Percentiles rank a stretch among this genome's conserved stretches.
Conservation (phyloP, 2,113 vertebrate species). For the Vanacampus margaritifer region DNA sequence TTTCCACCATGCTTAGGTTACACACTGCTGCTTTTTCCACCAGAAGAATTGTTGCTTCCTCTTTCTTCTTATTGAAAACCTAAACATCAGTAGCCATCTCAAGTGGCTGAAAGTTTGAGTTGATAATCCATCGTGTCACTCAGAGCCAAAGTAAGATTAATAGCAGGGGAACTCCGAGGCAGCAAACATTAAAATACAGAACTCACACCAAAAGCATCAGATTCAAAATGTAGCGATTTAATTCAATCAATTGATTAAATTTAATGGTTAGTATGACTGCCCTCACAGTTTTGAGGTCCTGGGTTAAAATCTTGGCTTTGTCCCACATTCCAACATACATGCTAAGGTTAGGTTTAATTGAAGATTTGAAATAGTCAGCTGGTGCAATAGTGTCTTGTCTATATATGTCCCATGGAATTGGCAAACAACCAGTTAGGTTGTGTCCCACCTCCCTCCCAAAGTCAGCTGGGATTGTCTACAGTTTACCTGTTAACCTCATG, state of each 20-base stretch:
- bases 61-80: constrained; percentile 64
- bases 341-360: background rate
- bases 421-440: too few relatives aligned
- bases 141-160: constrained; percentile 59
- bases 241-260: background rate
- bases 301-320: background rate
- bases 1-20: constrained; percentile 64
- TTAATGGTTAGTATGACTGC: too few relatives aligned
- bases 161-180: constrained; percentile 63
- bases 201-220: constrained; percentile 1
- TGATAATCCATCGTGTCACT: constrained; percentile 63
- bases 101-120: constrained; percentile 71
- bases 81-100: constrained; percentile 71
- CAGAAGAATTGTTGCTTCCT: constrained; percentile 52
- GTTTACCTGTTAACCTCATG: background rate
- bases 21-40: constrained; percentile 47
- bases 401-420: background rate
- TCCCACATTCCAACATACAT: background rate
- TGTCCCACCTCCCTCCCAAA: background rate
- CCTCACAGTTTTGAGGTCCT: background rate
- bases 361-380: background rate
- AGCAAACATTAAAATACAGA: constrained; percentile 58
- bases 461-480: background rate
- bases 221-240: background rate
- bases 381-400: background rate